phyloP scores from a whole-genome alignment of 1,140 invertebrate species.

The Amphibalanus amphitrite region DNA sequence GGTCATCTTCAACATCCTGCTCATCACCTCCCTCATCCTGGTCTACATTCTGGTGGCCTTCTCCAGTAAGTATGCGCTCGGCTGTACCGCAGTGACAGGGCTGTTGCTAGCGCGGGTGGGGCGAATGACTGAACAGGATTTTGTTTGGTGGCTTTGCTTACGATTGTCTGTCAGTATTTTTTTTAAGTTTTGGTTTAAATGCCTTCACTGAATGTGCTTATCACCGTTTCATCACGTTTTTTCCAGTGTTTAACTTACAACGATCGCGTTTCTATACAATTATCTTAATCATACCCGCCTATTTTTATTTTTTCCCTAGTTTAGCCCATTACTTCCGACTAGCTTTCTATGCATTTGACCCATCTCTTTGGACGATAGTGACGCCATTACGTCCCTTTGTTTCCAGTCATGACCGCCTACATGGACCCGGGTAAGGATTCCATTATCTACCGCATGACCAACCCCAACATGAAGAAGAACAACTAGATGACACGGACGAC shows the following conservation, averaged over 20 bases:
- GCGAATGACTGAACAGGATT: no score
- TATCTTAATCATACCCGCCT: neutral
- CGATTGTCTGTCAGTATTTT: no score
- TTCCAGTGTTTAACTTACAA: neutral
- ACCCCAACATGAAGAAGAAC: conserved; percentile 85
- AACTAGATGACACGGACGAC: conserved; percentile 40
- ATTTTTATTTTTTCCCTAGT: neutral
- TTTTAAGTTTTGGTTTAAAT: no score
- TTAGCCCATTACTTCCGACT: neutral
- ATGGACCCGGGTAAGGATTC: conserved; percentile 96
- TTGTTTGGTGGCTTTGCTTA: no score
- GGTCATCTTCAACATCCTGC: conserved; percentile 79
- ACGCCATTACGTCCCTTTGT: conserved; percentile 18
- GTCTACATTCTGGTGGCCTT: conserved; percentile 60
- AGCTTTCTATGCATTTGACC: neutral
- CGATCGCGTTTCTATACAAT: neutral
- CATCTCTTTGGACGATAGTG: neutral
- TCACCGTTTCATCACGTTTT: neutral
- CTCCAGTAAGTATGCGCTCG: conserved; percentile 37
- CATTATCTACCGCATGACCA: conserved; percentile 95
- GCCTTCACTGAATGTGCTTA: no score
- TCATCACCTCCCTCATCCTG: conserved; percentile 68
- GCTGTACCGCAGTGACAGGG: no score
- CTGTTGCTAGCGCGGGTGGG: no score
- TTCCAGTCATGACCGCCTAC: conserved; percentile 58